Evolutionary conservation across 2,113 vertebrate species (phyloP).

Genomic region (Python bivittatus): DNA sequence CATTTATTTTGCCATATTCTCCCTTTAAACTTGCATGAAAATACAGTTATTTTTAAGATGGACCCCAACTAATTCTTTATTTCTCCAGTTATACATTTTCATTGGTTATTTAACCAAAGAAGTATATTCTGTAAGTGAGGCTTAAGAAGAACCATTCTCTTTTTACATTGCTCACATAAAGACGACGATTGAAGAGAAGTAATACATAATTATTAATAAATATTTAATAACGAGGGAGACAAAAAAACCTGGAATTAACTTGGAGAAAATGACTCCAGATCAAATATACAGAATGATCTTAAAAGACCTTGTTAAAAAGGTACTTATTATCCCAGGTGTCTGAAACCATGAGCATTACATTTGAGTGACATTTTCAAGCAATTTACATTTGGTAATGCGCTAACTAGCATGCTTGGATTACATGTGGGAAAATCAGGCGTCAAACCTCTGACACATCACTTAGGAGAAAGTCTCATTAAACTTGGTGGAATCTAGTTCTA

Average conservation of each 20-base stretch:
- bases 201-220: background rate
- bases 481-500: background rate
- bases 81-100: background rate
- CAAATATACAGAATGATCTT: background rate
- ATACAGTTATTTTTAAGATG: background rate
- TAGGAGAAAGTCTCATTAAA: background rate
- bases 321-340: background rate
- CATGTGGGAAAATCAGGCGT: background rate
- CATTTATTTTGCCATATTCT: background rate
- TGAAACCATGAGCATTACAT: background rate
- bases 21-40: slow-evolving; percentile 1
- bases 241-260: background rate
- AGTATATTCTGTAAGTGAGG: background rate
- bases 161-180: slow-evolving; percentile 4
- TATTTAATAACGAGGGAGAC: background rate
- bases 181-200: background rate
- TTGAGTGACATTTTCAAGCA: background rate
- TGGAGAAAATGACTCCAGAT: background rate
- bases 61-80: background rate
- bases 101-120: slow-evolving; percentile 13
- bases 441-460: background rate
- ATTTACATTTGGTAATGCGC: background rate
- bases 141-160: background rate
- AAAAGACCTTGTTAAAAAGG: background rate
- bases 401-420: background rate